Conservation (phyloP, 1,140 invertebrate genomes). For the Calephelis virginiensis region DNA sequence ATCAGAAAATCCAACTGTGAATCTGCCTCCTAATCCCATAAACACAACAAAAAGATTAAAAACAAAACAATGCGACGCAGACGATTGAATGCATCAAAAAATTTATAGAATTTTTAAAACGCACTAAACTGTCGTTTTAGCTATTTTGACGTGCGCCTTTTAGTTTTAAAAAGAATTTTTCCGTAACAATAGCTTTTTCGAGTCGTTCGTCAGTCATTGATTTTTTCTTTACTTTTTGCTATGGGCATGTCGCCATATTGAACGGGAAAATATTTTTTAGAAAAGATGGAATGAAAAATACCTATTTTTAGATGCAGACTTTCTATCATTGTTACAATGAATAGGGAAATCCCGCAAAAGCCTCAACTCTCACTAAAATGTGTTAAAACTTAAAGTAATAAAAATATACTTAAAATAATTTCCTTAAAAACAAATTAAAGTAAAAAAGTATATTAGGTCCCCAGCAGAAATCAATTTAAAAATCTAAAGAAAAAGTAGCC, state of each 20-base stretch:
- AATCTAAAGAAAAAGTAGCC: too few relatives aligned
- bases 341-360: too few relatives aligned
- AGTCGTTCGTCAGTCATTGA: conserved; percentile 33
- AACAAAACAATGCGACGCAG: too few relatives aligned
- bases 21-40: too few relatives aligned
- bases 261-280: conserved; percentile 15
- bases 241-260: conserved; percentile 6
- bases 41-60: too few relatives aligned
- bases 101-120: conserved; percentile 12
- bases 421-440: too few relatives aligned
- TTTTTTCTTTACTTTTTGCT: conserved; percentile 30
- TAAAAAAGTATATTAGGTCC: too few relatives aligned
- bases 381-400: too few relatives aligned
- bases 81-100: not conserved
- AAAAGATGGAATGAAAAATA: not conserved
- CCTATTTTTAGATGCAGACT: not conserved
- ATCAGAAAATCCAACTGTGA: too few relatives aligned
- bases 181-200: conserved; percentile 31
- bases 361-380: too few relatives aligned
- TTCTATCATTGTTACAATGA: not conserved
- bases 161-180: conserved; percentile 33
- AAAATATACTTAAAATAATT: too few relatives aligned
- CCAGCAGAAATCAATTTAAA: too few relatives aligned
- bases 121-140: not conserved
- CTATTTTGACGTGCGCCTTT: conserved; percentile 26